Percentiles rank a stretch among this genome's conserved stretches.
These are phyloP conservation scores for Phyllostomus discolor DNA, from an alignment of 2,113 vertebrate genomes.

Conservation along the genomic window DNA sequence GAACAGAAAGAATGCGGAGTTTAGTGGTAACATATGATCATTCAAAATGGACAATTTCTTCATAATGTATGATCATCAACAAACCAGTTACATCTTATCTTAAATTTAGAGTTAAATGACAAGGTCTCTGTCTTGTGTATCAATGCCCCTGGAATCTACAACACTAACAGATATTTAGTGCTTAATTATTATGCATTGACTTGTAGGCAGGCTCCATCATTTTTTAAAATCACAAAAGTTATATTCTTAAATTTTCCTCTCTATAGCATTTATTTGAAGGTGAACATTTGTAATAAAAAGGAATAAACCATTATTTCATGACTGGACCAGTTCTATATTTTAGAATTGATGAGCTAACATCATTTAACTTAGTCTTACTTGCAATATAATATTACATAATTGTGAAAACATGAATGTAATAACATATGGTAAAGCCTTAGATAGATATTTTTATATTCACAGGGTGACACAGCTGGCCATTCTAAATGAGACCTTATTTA, in stretches of 20 bases:
- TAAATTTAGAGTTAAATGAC: background rate
- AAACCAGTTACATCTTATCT: background rate
- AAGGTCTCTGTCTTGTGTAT: background rate
- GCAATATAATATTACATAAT: background rate
- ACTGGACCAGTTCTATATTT: background rate
- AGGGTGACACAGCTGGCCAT: background rate
- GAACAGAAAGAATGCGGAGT: background rate
- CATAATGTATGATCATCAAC: background rate
- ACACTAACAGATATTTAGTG: background rate
- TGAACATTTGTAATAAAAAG: conserved; percentile 13
- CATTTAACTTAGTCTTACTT: background rate
- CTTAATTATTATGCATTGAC: background rate
- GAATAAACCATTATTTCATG: background rate
- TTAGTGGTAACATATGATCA: background rate
- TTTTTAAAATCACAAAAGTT: background rate
- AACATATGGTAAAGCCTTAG: background rate
- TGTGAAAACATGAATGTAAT: background rate
- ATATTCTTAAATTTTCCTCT: background rate
- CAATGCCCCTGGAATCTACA: background rate
- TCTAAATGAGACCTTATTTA: conserved; percentile 54
- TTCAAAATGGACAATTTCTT: background rate
- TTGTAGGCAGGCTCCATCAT: background rate
- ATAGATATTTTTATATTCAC: conserved; percentile 14
- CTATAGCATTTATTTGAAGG: background rate
- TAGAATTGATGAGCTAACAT: background rate